Evolutionary conservation across 1,140 invertebrate genomes (phyloP), one percentile per base, ranked within the genome.

Genomic region (Trialeurodes vaporariorum): DNA sequence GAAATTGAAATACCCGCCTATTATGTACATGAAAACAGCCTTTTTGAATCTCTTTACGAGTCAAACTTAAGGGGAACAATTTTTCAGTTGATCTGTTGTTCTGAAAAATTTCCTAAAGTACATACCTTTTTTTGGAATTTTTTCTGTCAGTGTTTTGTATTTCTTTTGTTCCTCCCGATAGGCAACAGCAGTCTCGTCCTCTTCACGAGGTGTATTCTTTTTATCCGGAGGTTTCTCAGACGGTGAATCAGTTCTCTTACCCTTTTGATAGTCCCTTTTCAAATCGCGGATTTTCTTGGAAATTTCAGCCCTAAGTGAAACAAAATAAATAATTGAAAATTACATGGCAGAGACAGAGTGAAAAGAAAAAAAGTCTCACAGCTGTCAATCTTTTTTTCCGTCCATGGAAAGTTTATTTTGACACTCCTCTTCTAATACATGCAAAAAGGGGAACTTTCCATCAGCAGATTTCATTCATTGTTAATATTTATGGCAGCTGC

Each of bases 41-140:
- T n/a, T n/a, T n/a, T n/a, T n/a, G n/a, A n/a, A n/a, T n/a, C n/a
- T n/a, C n/a, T n/a, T n/a, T n/a, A n/a, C n/a, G n/a, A n/a, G n/a
- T n/a, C n/a, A n/a, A n/a, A n/a, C n/a, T n/a, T n/a, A n/a, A n/a
- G n/a, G n/a, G n/a, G n/a, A n/a, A n/a, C n/a, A n/a, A n/a, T n/a
- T n/a, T n/a, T n/a, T n/a, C n/a, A n/a, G n/a, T n/a, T n/a, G 0
- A 94, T 96, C 71, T 86, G 87, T 70, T 83, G 76, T 78, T 90
- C 88, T 59, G 85, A 74, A 0, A 73, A 75, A 58, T 61, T 22
- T 24, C 76, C 78, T 79, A 25, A 27, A 70, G 70, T 59, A 63
- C 61, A 61, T 66, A 66, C 59, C 65, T 67, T 73, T 71, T 1
- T 66, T 67, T 68, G 74, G 69, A 61, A 70, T 60, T 65, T 77